Evolutionary conservation across 30 jellyfish, hydroid and myxozoan genomes (phyloP), one percentile per base, ranked within the genome.

Genomic region (Hydractinia symbiolongicarpus): DNA sequence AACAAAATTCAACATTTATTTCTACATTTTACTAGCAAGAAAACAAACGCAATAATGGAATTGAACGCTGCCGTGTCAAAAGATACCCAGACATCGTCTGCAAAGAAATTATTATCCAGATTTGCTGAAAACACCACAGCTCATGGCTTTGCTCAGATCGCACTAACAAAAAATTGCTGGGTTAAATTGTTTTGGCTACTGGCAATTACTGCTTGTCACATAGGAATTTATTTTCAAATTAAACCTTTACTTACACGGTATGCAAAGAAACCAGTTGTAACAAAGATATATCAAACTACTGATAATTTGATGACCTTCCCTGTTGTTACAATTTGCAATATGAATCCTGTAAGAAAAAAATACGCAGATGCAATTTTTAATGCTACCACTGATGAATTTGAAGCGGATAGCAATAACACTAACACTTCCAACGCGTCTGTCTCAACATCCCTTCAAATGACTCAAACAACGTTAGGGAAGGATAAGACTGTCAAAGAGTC

Each of bases 61-160:
- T 30, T 30, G 44, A 30, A 30, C 1, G 44, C 2, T 30, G 44
- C 2, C 44, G 44, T 30, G 44, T 30, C 44, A 2, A 30, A 30
- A 30, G 44, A 30, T 0, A 30, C 44, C 44, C 44, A 30, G 1
- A 30, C 2, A 30, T 30, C 44, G 44, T 30, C 44, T 30, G 44
- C 44, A 30, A 30, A 30, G 44, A 30, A 30, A 30, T 30, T 30
- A 30, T 64, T 64, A 7, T 19, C 55, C 9, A 71, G 51, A 7
- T 71, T 71, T 50, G 80, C 67, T 8, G 7, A 15, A 9, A 71
- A 71, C 80, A 71, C 80, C 9, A 71, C 80, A 9, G 80, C 80
- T 19, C 80, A 71, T 19, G 80, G 80, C 67, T 71, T 71, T 71
- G 55, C 80, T 7, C 30, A 71, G 40, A 71, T 19, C 44, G 4